Evolutionary conservation across 2,113 vertebrate genomes (phyloP), one percentile per base, ranked within the genome.

Genomic region (Cryptotis parvus): DNA sequence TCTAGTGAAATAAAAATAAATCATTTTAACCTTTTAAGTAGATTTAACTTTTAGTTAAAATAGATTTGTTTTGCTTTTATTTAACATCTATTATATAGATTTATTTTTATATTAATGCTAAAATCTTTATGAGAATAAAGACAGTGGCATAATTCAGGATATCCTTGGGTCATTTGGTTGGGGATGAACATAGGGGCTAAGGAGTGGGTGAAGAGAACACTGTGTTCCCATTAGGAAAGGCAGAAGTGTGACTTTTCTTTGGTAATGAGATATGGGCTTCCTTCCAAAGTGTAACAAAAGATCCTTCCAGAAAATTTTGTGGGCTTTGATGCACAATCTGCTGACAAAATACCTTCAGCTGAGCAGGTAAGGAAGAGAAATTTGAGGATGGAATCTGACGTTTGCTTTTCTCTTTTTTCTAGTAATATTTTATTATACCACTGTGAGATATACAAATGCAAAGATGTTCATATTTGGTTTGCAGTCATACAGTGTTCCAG

Each of bases 201-300:
- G 26, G 37, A 80, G 27, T 7, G 16, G 4, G 9, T 63, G 7
- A 33, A 79, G 18, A 90, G 20, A 82, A 70, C 1, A 26, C 58
- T 68, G 61, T 49, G 24, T 69, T 90, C 72, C 39, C 76, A n/a
- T 39, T 31, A 24, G 93, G n/a, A 37, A 89, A 41, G 52, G 33
- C 29, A 55, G 74, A 90, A 90, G 82, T 4, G 22, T 61, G 16
- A 45, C 66, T 66, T 52, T 79, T 91, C 76, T 88, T 58, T 77
- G 84, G 45, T 95, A 95, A 96, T 84, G 58, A 96, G 84, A 83
- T 72, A 91, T 58, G 76, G 70, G 94, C 92, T 95, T 89, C 70
- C 77, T 94, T 95, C 90, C 90, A 94, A 77, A 93, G 69, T 92
- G 41, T 52, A 58, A 84, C 76, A 90, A 58, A n/a, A 88, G 86